Evolutionary conservation across 2,113 vertebrate species (phyloP).

Genomic region (Eublepharis macularius): DNA sequence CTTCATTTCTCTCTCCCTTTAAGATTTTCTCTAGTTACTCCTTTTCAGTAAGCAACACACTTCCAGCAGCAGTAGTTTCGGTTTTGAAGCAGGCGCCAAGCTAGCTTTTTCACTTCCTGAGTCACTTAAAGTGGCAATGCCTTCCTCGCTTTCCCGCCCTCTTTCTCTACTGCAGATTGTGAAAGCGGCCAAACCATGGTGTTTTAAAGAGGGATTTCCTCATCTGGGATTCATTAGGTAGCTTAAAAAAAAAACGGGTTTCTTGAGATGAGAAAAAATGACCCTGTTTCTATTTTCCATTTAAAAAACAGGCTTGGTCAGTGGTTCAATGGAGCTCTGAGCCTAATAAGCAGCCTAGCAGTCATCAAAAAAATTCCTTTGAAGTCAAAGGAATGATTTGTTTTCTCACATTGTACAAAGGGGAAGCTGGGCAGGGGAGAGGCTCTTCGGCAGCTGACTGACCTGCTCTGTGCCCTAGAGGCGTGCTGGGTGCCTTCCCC

Average conservation of each 20-base stretch:
- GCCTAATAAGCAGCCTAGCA: neutral
- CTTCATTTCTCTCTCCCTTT: no score
- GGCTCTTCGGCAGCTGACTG: no score
- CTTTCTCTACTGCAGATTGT: no score
- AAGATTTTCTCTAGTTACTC: no score
- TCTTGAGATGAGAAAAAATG: neutral
- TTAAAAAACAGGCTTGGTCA: neutral
- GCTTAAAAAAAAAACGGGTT: no score
- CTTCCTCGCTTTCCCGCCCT: no score
- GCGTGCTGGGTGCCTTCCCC: no score
- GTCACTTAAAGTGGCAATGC: no score
- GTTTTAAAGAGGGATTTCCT: neutral
- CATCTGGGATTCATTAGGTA: neutral
- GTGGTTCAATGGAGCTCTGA: neutral
- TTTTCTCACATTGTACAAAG: neutral
- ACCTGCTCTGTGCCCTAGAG: no score
- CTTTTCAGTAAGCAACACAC: no score
- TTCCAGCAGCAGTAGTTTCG: constrained; percentile 44
- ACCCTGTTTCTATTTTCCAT: neutral
- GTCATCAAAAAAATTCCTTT: neutral
- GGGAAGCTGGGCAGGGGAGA: no score
- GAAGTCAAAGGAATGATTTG: neutral
- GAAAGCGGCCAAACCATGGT: neutral
- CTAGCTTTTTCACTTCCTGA: no score
- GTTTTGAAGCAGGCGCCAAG: constrained; percentile 12